Evolutionary conservation across 2,888 invertebrate species (phyloP), one percentile per base, ranked within the genome.

Genomic region (Euspilapteryx auroguttella): DNA sequence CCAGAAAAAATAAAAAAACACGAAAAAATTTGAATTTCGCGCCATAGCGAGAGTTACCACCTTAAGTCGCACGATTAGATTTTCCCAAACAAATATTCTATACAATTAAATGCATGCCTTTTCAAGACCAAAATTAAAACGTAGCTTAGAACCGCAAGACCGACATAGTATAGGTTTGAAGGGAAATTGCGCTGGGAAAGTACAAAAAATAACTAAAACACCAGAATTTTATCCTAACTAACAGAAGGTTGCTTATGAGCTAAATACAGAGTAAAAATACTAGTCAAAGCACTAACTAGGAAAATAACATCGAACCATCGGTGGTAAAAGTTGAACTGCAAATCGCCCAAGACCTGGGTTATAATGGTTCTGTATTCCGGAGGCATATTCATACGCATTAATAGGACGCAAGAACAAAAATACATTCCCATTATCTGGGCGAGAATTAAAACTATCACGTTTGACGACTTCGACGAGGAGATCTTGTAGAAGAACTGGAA

Each of bases 371-470:
- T 81, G 62, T 99, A 99, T 57, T 99, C 95, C 0, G 90, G 83
- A 0, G 99, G 99, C 94, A 99, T 96, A 56, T 99, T 99, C 99
- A 99, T 99, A 15, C 99, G 78, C 87, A 99, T 94, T 22, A 99
- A 69, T 1, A 99, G 79, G 0, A 99, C 98, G 1, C 94, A 96
- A 0, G 97, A 97, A 29, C 98, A 94, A 69, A 99, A 99, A 56
- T 99, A 99, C 98, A 99, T 99, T 21, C 98, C 98, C 99, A 99
- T 99, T 44, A 99, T 91, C 76, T 99, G 97, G 1, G 98, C 99
- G 24, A 99, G 76, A 37, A 95, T 87, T 28, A 99, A 65, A 3
- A 99, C 98, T 40, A 99, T 97, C 31, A 99, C 89, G 58, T 98
- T 98, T 7, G 98, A 98, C 3, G 97, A 98, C 64, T 98, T 98